Base-by-base conservation (phyloP, 2,113 vertebrate species). In the Istiophorus platypterus region DNA sequence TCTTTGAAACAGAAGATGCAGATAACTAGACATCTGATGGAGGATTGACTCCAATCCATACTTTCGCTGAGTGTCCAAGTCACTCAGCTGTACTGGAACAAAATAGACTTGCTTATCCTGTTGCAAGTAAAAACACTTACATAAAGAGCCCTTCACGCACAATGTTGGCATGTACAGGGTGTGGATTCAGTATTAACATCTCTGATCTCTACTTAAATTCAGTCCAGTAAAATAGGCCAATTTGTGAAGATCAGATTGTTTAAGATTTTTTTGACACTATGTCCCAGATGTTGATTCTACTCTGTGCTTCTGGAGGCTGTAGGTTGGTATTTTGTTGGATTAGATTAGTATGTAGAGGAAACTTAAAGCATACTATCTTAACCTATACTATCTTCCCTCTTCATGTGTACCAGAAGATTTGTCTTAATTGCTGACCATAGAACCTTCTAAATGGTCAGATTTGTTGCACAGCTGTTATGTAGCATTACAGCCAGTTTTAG, bases 61-160 rank as follows among this genome's bases (percentile, higher is more conserved):
- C 56, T 57, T 26, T 58, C 18, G 72, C 61, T 29, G 57, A 58
- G 63, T 52, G 52, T 59, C 34, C 41, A 51, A 37, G n/a, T 64
- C 37, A 52, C 72, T 79, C 74, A 70, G 71, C 34, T 70, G 18
- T 2, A 39, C 56, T 39, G 66, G 11, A 71, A 76, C 45, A 34
- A 64, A 77, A 80, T 17, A 9, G 22, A 77, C 57, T 49, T 61
- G 26, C 49, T 64, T 71, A 59, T 76, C 17, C 61, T 29, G 52
- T 72, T 45, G 45, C 56, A 31, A 58, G 41, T 27, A 37, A 14
- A 51, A 83, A 77, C 61, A 72, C 17, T 67, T 42, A 76, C 94
- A 67, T 66, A 93, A 89, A 91, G 95, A 95, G 94, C 93, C 79
- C 72, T 84, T 82, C 81, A 82, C 69, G 76, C 70, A 82, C 81